A percentile compares a stretch with the other conserved stretches of the same genome.
Conservation (phyloP, 2,888 invertebrate genomes). For the Pachycephus smyrnensis region DNA sequence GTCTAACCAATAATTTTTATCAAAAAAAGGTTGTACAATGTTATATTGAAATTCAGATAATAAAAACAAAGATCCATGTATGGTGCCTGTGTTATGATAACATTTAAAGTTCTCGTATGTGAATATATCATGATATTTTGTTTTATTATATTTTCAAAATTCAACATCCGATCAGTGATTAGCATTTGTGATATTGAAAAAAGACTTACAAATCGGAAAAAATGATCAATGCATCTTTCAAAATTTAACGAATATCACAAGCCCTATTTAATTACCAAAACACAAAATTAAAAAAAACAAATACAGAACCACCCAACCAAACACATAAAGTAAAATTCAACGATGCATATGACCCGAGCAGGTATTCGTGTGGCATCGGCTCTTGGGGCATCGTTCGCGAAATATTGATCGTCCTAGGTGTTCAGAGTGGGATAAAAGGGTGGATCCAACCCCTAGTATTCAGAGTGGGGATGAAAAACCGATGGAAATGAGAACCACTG, state of each 20-base stretch:
- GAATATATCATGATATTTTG: too few species aligned
- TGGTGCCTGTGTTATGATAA: too few species aligned
- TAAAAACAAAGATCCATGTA: too few species aligned
- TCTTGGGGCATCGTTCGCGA: conserved; percentile 14
- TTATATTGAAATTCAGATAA: background rate
- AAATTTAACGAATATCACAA: background rate
- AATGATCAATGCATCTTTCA: too few species aligned
- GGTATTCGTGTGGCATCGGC: background rate
- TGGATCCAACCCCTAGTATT: background rate
- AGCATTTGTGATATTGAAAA: too few species aligned
- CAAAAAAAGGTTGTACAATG: background rate
- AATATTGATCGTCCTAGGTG: conserved; percentile 42
- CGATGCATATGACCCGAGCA: background rate
- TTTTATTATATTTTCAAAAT: too few species aligned
- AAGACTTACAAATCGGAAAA: too few species aligned
- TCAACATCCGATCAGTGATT: too few species aligned
- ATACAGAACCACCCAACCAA: background rate
- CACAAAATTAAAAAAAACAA: background rate
- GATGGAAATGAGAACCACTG: conserved; percentile 31
- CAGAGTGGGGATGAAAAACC: background rate
- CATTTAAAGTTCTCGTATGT: too few species aligned
- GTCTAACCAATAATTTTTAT: background rate
- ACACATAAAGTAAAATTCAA: background rate
- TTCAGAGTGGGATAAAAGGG: conserved; percentile 18
- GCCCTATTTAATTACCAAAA: background rate